Evolutionary conservation across 2,888 invertebrate species (phyloP), one percentile per base, ranked within the genome.

Genomic region (Schizotus pectinicornis): DNA sequence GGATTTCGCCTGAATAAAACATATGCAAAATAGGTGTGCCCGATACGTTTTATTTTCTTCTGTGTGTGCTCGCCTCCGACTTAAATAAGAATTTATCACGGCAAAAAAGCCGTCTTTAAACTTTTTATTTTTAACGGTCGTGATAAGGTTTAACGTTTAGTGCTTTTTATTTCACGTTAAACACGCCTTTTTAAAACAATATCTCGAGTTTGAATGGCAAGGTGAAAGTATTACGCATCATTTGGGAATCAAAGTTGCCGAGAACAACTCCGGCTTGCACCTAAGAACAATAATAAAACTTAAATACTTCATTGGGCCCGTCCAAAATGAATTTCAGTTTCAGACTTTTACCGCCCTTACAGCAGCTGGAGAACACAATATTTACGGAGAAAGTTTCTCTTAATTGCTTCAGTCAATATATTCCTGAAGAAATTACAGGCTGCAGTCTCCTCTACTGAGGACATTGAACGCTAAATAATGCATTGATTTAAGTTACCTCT

Each of bases 31-130:
- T 62, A 61, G 62, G 62, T 62, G 63, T 62, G 59, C 60, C 59
- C 51, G 58, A 66, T 66, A 58, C 60, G 55, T 60, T 63, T 62
- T 58, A 61, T 64, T 60, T 63, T 56, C 59, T 64, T 62, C 53
- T 63, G 58, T 60, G 59, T 59, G 34, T 55, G 37, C 54, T 31
- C 38, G 36, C 32, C 47, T 51, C 47, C 56, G 46, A 22, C 41
- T 59, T 48, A 63, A 64, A 68, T 63, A 63, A 62, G 64, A 68
- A 68, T 67, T 61, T 65, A 65, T 67, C 42, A 51, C 54, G 6
- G 58, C 58, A 60, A 59, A 60, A 59, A 53, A 61, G 56, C 59
- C 38, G 47, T 55, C 43, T 43, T 39, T 42, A 61, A 47, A 60
- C 60, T 61, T 57, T 62, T 41, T 42, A 52, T 65, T 62, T 55